phyloP scores from a whole-genome alignment of 2,113 vertebrate species.

The Oreotrochilus melanogaster region DNA sequence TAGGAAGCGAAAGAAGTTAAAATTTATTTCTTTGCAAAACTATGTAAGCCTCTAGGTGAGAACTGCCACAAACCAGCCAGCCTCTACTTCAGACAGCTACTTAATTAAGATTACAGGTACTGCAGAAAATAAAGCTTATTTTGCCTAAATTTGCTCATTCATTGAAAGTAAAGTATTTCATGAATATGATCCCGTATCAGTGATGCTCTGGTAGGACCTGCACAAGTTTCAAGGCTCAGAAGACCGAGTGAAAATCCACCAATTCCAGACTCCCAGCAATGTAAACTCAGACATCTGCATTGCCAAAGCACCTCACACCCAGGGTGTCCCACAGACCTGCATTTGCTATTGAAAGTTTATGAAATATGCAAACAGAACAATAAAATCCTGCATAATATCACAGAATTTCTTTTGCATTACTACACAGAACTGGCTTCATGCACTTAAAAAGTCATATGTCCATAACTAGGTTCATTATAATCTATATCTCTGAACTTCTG shows the following conservation, averaged over 20 bases:
- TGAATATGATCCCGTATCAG: rapidly evolving
- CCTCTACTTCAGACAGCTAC: neutral
- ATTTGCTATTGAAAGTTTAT: neutral
- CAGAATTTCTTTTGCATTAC: neutral
- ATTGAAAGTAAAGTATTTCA: neutral
- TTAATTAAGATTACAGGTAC: neutral
- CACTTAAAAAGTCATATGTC: neutral
- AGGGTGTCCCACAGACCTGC: neutral
- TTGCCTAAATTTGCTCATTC: neutral
- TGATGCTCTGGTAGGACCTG: rapidly evolving
- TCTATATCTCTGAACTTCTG: neutral
- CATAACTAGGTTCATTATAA: neutral
- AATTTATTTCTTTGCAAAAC: neutral
- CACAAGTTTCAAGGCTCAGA: neutral
- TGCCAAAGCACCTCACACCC: neutral
- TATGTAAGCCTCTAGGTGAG: neutral
- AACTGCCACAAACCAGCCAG: neutral
- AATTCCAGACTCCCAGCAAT: neutral
- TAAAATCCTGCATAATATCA: neutral
- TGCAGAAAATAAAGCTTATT: neutral
- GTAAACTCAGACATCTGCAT: neutral
- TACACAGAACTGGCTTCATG: neutral
- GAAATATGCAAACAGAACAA: neutral
- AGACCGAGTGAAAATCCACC: neutral
- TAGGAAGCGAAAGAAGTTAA: neutral